A percentile compares a stretch with the other conserved stretches of the same genome.
Evolutionary conservation across 2,888 invertebrate genomes (phyloP).

Genomic region (Conops quadrifasciatus): DNA sequence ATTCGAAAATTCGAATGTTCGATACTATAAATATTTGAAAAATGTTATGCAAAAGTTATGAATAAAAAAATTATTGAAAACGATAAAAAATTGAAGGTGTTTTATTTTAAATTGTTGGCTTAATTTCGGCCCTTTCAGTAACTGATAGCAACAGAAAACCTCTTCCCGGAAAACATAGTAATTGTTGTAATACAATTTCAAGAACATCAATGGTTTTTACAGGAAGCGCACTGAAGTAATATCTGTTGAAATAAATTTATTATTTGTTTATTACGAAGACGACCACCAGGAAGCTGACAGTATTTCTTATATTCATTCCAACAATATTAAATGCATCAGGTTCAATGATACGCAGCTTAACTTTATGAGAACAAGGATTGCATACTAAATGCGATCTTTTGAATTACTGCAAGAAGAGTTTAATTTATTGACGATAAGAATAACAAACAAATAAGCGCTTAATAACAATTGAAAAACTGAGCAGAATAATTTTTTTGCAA

Average conservation of each 20-base stretch:
- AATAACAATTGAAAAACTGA: not conserved
- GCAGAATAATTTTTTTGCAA: not conserved
- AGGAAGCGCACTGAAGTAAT: too few species aligned
- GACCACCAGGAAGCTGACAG: not conserved
- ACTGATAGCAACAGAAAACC: too few species aligned
- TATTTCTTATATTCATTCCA: too few species aligned
- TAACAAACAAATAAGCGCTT: not conserved
- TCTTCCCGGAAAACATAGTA: too few species aligned
- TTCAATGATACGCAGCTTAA: not conserved
- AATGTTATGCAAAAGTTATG: constrained; percentile 30
- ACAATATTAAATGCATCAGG: not conserved
- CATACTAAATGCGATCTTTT: not conserved
- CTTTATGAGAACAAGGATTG: constrained; percentile 1
- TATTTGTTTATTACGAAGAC: too few species aligned
- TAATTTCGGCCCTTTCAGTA: too few species aligned
- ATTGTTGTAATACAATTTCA: too few species aligned
- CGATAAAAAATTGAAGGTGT: not conserved
- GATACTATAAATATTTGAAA: constrained; percentile 27
- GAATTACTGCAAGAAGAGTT: not conserved
- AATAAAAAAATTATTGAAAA: constrained; percentile 26
- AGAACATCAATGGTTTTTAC: too few species aligned
- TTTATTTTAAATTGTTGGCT: not conserved
- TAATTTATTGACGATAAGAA: constrained; percentile 2
- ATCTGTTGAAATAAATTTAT: too few species aligned
- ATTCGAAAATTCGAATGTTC: constrained; percentile 16